Conservation (phyloP, 2,797 vertebrate species). For the Pelodytes ibericus region DNA sequence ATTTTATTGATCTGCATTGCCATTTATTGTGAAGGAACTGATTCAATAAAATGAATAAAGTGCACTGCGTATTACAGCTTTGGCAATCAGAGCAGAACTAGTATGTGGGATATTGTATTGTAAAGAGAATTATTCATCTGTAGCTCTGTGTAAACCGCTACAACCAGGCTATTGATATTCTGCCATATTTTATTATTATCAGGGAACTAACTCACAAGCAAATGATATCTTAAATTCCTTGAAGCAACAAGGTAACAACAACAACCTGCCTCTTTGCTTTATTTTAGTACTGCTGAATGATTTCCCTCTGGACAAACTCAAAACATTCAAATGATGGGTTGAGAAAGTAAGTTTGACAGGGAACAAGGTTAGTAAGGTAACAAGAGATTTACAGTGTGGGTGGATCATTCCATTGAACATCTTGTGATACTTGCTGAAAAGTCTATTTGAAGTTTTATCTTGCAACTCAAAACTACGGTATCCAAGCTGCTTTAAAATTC, state of each 20-base stretch:
- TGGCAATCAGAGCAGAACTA: constrained; percentile 60
- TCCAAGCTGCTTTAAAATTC: no score
- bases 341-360: constrained; percentile 49
- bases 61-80: neutral
- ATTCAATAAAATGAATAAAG: constrained; percentile 12
- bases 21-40: neutral
- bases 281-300: constrained; percentile 55
- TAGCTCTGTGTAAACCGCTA: constrained; percentile 56
- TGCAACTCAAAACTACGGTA: neutral
- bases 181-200: constrained; percentile 68
- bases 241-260: constrained; percentile 32
- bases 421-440: constrained; percentile 14
- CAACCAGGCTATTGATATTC: constrained; percentile 63
- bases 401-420: constrained; percentile 41
- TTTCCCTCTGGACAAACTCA: constrained; percentile 55
- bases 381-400: constrained; percentile 44
- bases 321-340: constrained; percentile 55
- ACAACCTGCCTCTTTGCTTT: constrained; percentile 56
- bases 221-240: constrained; percentile 54
- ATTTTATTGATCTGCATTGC: neutral
- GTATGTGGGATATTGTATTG: constrained; percentile 52
- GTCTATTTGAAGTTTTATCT: constrained; percentile 5
- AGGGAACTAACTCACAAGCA: constrained; percentile 58
- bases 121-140: constrained; percentile 60
- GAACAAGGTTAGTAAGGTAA: constrained; percentile 46